phyloP scores from a whole-genome alignment of 53 echinoderm and acorn worm species.

The Arbacia lixula region DNA sequence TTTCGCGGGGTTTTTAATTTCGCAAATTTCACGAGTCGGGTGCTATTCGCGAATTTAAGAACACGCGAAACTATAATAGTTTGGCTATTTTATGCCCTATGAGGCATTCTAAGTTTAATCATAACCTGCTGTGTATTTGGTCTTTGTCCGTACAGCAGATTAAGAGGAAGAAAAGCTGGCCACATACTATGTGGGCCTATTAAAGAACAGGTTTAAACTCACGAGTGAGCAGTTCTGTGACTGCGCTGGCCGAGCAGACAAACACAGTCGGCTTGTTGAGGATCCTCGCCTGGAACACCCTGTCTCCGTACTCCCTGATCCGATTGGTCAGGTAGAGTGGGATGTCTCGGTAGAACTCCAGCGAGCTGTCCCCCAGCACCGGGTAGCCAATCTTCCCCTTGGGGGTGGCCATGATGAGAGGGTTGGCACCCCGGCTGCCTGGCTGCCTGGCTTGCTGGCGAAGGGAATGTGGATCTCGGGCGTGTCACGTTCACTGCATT shows the following conservation, averaged over 20 bases:
- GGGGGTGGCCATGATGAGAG: conserved; percentile 72
- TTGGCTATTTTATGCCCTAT: too few relatives aligned
- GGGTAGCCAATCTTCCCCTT: conserved; percentile 86
- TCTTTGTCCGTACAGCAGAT: too few relatives aligned
- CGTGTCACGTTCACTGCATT: too few relatives aligned
- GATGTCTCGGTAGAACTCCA: conserved; percentile 89
- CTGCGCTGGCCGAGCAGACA: conserved; percentile 71
- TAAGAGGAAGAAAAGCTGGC: background rate
- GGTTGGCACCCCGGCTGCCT: too few relatives aligned
- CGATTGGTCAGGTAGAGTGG: conserved; percentile 76
- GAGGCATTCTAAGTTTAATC: too few relatives aligned
- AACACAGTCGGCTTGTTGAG: conserved; percentile 94
- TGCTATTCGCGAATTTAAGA: too few relatives aligned
- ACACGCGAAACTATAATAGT: too few relatives aligned
- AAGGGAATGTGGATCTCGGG: too few relatives aligned
- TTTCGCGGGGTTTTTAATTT: too few relatives aligned
- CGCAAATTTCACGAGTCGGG: too few relatives aligned
- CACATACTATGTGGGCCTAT: background rate
- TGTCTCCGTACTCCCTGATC: conserved; percentile 71
- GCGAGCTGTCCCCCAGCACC: conserved; percentile 80
- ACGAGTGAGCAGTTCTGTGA: conserved; percentile 78
- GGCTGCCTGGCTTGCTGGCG: too few relatives aligned
- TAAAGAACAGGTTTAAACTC: background rate
- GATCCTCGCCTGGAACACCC: conserved; percentile 79
- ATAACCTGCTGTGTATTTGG: too few relatives aligned